phyloP scores from a whole-genome alignment of 2,113 vertebrate genomes.

The Excalfactoria chinensis region DNA sequence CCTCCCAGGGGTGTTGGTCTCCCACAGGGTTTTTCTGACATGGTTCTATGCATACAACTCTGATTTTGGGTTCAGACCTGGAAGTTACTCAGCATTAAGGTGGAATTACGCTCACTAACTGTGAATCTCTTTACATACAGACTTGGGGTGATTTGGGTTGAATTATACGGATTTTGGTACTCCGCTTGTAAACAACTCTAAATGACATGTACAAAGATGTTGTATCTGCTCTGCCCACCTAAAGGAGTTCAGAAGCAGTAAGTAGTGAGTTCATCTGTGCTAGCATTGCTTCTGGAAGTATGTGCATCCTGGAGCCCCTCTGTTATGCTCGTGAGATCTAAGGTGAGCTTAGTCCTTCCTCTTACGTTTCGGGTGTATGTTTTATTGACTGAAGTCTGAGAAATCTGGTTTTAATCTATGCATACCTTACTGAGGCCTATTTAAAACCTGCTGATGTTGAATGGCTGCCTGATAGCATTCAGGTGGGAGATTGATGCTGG shows the following conservation, averaged over 20 bases:
- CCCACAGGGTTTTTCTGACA: background rate
- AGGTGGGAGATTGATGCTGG: background rate
- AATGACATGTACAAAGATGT: background rate
- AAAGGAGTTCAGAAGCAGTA: background rate
- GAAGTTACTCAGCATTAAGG: fast-evolving
- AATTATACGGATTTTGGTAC: background rate
- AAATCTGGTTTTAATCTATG: background rate
- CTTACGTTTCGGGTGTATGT: background rate
- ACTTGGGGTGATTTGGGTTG: background rate
- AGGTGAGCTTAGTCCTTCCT: background rate
- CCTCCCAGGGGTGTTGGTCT: background rate
- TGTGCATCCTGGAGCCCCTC: fast-evolving
- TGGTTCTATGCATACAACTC: background rate
- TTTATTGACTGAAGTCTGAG: background rate
- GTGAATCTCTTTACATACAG: background rate
- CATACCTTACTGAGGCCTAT: background rate
- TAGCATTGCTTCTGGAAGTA: background rate
- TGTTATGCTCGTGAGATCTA: background rate
- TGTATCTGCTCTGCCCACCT: background rate
- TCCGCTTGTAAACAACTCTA: background rate
- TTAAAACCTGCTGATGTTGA: background rate
- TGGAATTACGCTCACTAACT: background rate
- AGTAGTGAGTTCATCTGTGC: background rate
- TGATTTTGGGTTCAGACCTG: background rate
- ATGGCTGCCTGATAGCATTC: background rate